Percentiles rank a stretch among this genome's conserved stretches.
Evolutionary conservation across 23 tunicate species (phyloP).

Genomic region (Pegea sp.): DNA sequence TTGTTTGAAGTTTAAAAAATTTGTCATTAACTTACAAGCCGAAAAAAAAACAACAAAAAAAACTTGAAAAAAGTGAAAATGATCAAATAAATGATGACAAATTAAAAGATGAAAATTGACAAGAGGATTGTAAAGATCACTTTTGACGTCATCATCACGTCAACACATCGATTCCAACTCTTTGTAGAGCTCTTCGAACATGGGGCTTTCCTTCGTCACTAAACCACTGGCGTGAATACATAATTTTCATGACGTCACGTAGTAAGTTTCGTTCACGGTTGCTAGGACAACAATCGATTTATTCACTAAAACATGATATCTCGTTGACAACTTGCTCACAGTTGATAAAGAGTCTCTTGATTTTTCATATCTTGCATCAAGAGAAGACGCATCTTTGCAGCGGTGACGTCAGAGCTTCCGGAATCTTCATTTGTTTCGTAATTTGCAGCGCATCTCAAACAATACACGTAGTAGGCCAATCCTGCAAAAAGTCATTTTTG

Average conservation of each 20-base stretch:
- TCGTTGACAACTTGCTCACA: conserved; percentile 10
- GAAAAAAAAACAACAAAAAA: too few species aligned
- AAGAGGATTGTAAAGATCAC: too few species aligned
- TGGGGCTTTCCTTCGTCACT: conserved; percentile 78
- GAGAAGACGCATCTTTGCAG: conserved; percentile 47
- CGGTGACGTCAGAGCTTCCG: conserved; percentile 12
- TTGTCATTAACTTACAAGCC: too few species aligned
- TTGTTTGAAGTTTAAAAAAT: too few species aligned
- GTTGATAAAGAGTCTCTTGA: conserved; percentile 46
- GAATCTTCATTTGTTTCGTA: conserved; percentile 7
- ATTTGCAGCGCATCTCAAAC: conserved; percentile 47
- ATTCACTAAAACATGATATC: neutral
- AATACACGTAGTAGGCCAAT: conserved; percentile 36
- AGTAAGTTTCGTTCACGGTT: conserved; percentile 75
- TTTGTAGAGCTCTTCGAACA: conserved; percentile 52
- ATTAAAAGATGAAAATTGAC: too few species aligned
- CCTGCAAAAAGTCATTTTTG: conserved; percentile 5
- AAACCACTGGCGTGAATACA: conserved; percentile 95
- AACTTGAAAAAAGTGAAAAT: too few species aligned
- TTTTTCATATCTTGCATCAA: conserved; percentile 71
- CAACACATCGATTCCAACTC: conserved; percentile 84
- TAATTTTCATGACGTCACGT: conserved; percentile 91
- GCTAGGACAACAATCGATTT: conserved; percentile 4
- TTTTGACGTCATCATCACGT: too few species aligned
- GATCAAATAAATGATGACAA: too few species aligned